phyloP scores from a whole-genome alignment of 2,888 invertebrate genomes.

The Sceliomorpha sp. region DNA sequence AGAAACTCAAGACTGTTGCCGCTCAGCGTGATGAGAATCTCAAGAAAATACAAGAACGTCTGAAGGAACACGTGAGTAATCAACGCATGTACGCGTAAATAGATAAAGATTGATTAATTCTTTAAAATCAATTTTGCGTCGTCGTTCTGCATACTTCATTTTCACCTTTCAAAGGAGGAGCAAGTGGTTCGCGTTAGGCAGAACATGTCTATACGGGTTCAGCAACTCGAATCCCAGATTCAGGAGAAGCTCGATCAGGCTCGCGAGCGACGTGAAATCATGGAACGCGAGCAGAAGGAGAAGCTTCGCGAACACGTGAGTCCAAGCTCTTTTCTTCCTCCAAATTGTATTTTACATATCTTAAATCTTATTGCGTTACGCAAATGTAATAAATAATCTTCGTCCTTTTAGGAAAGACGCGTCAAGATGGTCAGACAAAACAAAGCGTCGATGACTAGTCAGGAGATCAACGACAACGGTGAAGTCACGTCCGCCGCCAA shows the following conservation, averaged over 20 bases:
- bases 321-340: no score
- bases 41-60: constrained; percentile 93
- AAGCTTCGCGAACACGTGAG: constrained; percentile 89
- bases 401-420: constrained; percentile 90
- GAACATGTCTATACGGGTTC: constrained; percentile 85
- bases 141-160: no score
- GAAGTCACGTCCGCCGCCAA: constrained; percentile 77
- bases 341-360: no score
- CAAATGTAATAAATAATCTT: constrained; percentile 2
- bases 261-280: constrained; percentile 86
- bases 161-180: constrained; percentile 83
- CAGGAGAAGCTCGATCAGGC: constrained; percentile 86
- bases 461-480: constrained; percentile 77
- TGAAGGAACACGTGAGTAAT: constrained; percentile 92
- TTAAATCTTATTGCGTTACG: constrained; percentile 76
- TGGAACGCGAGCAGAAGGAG: constrained; percentile 89
- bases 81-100: no score
- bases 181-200: constrained; percentile 87
- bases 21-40: constrained; percentile 95
- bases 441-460: constrained; percentile 86
- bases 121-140: no score
- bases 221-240: constrained; percentile 86
- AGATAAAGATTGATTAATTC: no score
- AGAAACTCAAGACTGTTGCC: constrained; percentile 92
- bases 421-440: constrained; percentile 95